These are phyloP conservation scores for Aphaenogaster rudis DNA, from an alignment of 1,140 invertebrate genomes.

Conservation along the genomic window DNA sequence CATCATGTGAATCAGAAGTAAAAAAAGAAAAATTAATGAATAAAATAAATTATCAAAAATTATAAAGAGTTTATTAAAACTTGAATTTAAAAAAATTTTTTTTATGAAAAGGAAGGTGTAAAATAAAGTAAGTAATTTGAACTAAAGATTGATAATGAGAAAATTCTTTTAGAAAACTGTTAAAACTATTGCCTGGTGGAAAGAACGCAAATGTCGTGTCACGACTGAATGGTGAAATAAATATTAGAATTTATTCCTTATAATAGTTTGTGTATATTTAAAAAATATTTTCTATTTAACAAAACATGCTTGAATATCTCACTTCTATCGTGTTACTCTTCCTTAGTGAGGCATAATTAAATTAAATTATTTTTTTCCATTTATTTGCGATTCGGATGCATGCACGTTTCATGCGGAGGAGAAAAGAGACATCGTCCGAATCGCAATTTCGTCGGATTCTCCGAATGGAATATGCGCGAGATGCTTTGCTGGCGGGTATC, in stretches of 20 bases:
- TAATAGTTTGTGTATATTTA: not conserved
- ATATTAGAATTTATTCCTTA: not conserved
- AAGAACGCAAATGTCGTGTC: no score
- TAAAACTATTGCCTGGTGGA: no score
- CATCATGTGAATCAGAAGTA: no score
- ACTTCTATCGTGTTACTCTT: not conserved
- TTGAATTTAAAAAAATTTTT: no score
- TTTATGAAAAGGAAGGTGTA: no score
- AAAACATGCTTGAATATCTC: not conserved
- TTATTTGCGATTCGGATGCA: not conserved
- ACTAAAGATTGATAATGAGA: no score
- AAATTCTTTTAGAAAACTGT: not conserved
- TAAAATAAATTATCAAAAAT: no score
- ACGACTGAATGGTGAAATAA: no score
- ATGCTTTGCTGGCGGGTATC: not conserved
- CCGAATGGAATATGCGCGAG: slow-evolving; percentile 12
- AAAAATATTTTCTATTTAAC: not conserved
- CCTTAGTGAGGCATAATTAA: not conserved
- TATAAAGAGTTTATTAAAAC: no score
- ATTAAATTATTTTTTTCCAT: not conserved
- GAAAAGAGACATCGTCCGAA: not conserved
- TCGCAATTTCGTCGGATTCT: slow-evolving; percentile 5
- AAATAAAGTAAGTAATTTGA: no score
- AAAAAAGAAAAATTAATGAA: no score
- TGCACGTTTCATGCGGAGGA: not conserved